Conservation (phyloP, 2,888 invertebrate genomes). For the Drosophila infuscata region DNA sequence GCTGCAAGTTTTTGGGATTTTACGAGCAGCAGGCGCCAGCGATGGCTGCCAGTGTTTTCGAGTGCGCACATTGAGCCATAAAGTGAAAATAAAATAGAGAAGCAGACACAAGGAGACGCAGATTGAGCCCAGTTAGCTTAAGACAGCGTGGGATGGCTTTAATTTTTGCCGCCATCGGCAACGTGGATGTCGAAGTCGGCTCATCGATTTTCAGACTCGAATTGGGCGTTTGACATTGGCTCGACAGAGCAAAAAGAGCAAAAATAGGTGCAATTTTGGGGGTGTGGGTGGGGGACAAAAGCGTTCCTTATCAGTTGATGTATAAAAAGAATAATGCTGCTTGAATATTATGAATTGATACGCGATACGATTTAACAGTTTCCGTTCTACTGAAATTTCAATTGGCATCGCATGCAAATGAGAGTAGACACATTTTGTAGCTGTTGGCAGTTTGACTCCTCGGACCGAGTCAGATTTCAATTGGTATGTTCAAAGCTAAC, state of each 20-base stretch:
- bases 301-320: neutral
- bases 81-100: slow-evolving; percentile 47
- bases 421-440: slow-evolving; percentile 35
- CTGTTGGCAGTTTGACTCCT: slow-evolving; percentile 46
- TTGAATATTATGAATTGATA: slow-evolving; percentile 24
- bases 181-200: too few species aligned
- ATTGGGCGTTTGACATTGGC: slow-evolving; percentile 18
- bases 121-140: slow-evolving; percentile 13
- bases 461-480: slow-evolving; percentile 59
- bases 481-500: slow-evolving; percentile 78
- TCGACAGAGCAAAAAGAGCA: slow-evolving; percentile 13
- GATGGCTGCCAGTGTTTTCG: slow-evolving; percentile 24
- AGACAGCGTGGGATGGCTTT: slow-evolving; percentile 18
- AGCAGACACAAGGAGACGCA: slow-evolving; percentile 31
- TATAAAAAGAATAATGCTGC: slow-evolving; percentile 9
- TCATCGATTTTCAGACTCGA: slow-evolving; percentile 50
- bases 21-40: slow-evolving; percentile 58
- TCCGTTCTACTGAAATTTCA: slow-evolving; percentile 43
- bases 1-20: slow-evolving; percentile 60
- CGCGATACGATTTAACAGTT: slow-evolving; percentile 26
- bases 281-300: too few species aligned
- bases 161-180: slow-evolving; percentile 34
- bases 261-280: slow-evolving; percentile 6
- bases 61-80: slow-evolving; percentile 62
- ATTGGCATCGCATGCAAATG: slow-evolving; percentile 69